Evolutionary conservation across 2,113 vertebrate species (phyloP).

Genomic region (Notarius quadriscutis): DNA sequence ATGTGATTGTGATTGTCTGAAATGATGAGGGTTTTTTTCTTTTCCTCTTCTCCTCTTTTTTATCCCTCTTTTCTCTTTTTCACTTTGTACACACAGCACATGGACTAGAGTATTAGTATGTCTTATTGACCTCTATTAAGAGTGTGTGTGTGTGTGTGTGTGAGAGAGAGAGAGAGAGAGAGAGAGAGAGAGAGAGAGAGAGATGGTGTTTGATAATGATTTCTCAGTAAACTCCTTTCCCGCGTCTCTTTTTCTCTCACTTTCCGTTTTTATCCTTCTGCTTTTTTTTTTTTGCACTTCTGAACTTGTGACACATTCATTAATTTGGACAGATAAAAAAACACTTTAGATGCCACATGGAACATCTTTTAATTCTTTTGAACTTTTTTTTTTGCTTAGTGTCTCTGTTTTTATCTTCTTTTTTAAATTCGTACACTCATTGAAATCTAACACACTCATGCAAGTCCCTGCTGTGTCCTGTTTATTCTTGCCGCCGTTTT

Average conservation of each 20-base stretch:
- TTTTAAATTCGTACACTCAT: no score
- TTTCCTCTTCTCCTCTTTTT: neutral
- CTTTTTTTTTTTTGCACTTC: neutral
- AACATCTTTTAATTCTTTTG: neutral
- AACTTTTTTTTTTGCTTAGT: neutral
- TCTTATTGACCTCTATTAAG: neutral
- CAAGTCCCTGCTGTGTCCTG: neutral
- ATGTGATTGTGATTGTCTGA: neutral
- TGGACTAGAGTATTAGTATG: neutral
- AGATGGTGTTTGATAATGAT: slow-evolving; percentile 48
- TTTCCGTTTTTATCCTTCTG: slow-evolving; percentile 4
- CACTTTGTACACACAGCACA: neutral
- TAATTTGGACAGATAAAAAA: neutral
- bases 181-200: neutral
- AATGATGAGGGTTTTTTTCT: neutral
- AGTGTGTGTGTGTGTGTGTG: slow-evolving; percentile 13
- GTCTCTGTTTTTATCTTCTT: neutral
- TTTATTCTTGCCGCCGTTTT: slow-evolving; percentile 19
- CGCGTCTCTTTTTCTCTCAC: neutral
- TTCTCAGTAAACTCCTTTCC: slow-evolving; percentile 14
- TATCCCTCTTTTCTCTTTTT: neutral
- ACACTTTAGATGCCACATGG: neutral
- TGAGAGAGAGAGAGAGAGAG: neutral
- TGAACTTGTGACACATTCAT: neutral
- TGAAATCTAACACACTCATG: neutral